Conservation (phyloP, 1,140 invertebrate species). For the Drosophila kanapiae region DNA sequence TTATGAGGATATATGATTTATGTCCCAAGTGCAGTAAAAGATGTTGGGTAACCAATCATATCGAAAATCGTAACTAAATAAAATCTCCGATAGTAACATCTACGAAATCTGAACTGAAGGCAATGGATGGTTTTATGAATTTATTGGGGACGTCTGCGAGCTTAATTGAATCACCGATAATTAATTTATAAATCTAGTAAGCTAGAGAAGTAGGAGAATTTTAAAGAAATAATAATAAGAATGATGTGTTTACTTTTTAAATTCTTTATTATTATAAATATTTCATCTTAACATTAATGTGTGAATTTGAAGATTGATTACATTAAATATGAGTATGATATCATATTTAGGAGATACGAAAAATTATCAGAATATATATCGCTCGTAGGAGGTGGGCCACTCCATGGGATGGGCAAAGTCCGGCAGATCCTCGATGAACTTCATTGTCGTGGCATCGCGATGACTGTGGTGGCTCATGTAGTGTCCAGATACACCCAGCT, state of each 20-base stretch:
- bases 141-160: not conserved
- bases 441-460: slow-evolving; percentile 37
- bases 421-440: slow-evolving; percentile 56
- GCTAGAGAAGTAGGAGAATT: too few species aligned
- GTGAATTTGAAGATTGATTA: not conserved
- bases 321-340: not conserved
- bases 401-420: slow-evolving; percentile 72
- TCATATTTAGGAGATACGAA: not conserved
- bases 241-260: not conserved
- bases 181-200: not conserved
- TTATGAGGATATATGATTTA: not conserved
- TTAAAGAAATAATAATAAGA: not conserved
- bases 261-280: not conserved
- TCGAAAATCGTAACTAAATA: not conserved
- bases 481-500: slow-evolving; percentile 62
- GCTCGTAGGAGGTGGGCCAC: slow-evolving; percentile 66
- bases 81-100: not conserved
- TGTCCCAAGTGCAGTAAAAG: not conserved
- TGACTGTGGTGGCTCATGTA: slow-evolving; percentile 56
- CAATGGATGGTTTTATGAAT: not conserved
- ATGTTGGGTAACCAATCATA: not conserved
- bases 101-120: not conserved
- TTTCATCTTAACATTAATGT: not conserved
- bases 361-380: slow-evolving; percentile 36
- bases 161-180: not conserved